A percentile compares a stretch with the other conserved stretches of the same genome.
These are phyloP conservation scores for Tetragonula carbonaria DNA, from an alignment of 2,888 invertebrate genomes.

Conservation along the genomic window DNA sequence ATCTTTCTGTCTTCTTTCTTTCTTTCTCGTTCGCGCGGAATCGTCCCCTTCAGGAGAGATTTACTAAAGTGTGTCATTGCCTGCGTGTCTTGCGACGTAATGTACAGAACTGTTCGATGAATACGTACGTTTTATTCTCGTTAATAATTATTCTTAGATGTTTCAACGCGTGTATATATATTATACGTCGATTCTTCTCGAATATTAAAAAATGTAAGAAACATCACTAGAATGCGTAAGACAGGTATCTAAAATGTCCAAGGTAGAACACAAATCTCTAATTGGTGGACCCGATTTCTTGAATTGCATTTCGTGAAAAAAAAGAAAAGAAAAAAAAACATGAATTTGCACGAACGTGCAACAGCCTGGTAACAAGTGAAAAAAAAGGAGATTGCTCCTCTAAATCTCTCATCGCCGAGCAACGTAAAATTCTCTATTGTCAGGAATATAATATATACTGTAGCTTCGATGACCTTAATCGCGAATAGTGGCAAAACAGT, in stretches of 20 bases:
- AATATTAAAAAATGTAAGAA: too few species aligned
- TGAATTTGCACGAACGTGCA: neutral
- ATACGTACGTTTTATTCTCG: conserved; percentile 21
- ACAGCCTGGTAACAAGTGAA: neutral
- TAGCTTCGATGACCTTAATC: conserved; percentile 45
- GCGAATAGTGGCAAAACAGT: conserved; percentile 18
- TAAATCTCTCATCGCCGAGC: conserved; percentile 11
- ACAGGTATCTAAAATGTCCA: neutral
- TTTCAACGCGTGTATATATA: conserved; percentile 5
- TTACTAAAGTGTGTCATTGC: conserved; percentile 3
- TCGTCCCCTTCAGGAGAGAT: neutral
- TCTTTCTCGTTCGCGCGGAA: neutral
- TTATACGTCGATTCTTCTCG: neutral
- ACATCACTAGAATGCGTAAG: too few species aligned
- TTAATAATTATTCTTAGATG: neutral
- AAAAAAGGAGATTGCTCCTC: neutral
- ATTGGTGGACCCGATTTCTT: neutral
- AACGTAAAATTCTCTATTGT: conserved; percentile 11
- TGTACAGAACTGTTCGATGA: conserved; percentile 21
- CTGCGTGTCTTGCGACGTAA: conserved; percentile 41
- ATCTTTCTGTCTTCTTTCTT: too few species aligned
- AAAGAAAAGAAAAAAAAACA: neutral
- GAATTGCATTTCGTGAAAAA: neutral
- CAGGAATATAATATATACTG: conserved; percentile 21
- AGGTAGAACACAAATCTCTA: neutral